Base-by-base conservation (phyloP, 2,888 invertebrate genomes). In the Xanthia togata region DNA sequence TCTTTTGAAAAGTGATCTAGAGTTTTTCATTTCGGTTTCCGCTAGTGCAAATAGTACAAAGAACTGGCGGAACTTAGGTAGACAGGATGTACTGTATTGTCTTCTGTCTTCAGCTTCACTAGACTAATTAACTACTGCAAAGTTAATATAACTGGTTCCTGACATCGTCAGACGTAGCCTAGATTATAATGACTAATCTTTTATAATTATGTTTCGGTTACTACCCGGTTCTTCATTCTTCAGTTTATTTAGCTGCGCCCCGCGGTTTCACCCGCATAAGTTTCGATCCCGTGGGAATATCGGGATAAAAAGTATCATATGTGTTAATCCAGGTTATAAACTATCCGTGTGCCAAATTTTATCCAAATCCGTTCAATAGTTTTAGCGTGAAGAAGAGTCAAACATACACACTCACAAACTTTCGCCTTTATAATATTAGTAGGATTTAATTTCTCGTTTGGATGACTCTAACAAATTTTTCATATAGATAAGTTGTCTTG, bases 21-120 rank as follows among this genome's bases (percentile, higher is more conserved):
- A 70, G 73, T 53, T 77, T 83, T 85, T 82, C 72, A 82, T 86
- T 86, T 80, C 68, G 50, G 64, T 73, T 80, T 78, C 62, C 71
- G 72, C 11, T 82, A 77, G 78, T 83, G 74, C 81, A 73, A 71
- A 73, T 76, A 71, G 68, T 35, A 70, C 57, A 78, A 76, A 63
- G 65, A 75, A 12, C 60, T 50, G 4, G 41, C 47, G 59, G 60
- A 78, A 26, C 26, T 44, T 64, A 4, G 5, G 26, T 38, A 47
- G 62, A 69, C 59, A 70, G 65, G 78, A 81, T 70, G 65, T 60
- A 14, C 14, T 26, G 31, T 68, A 59, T 76, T 80, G 60, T 79
- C 35, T 70, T 60, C 44, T 59, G 5, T 75, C 55, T 60, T 26
- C 23, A 65, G 57, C 20, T 38, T 38, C 47, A 31, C 20, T 57